Evolutionary conservation across 2,113 vertebrate species (phyloP).

Genomic region (Puffinus mauretanicus): DNA sequence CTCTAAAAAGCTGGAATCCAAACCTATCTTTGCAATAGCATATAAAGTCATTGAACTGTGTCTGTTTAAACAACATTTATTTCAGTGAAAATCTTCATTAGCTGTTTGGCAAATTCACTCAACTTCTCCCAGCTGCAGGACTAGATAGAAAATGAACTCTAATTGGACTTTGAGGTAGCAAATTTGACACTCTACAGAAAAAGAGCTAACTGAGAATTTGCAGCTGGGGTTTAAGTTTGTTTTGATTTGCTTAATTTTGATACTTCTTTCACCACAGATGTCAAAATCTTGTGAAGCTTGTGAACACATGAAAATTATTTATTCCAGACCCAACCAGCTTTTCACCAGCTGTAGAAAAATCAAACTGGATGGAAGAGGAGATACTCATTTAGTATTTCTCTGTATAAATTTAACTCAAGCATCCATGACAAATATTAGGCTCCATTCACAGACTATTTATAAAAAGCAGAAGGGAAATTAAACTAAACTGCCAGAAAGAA

Average conservation of each 20-base stretch:
- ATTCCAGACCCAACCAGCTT: conserved; percentile 47
- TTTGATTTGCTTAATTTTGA: conserved; percentile 49
- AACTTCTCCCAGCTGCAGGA: conserved; percentile 48
- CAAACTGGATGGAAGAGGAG: conserved; percentile 3
- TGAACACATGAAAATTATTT: conserved; percentile 17
- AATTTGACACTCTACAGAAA: conserved; percentile 41
- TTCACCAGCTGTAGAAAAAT: conserved; percentile 49
- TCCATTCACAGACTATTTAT: conserved; percentile 42
- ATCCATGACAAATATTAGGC: conserved; percentile 24
- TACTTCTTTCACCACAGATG: conserved; percentile 57
- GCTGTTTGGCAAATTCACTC: conserved; percentile 49
- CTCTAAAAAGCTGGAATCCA: neutral
- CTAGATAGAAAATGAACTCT: conserved; percentile 47
- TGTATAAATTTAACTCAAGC: conserved; percentile 39
- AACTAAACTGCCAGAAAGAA: neutral
- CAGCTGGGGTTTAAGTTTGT: conserved; percentile 59
- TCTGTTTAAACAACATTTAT: conserved; percentile 56
- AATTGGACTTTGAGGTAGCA: conserved; percentile 58
- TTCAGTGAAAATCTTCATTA: conserved; percentile 53
- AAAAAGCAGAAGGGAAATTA: conserved; percentile 17
- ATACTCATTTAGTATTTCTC: conserved; percentile 17
- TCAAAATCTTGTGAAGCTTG: conserved; percentile 19
- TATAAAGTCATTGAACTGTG: neutral
- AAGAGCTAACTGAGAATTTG: conserved; percentile 34
- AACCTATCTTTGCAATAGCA: neutral